A percentile compares a stretch with the other conserved stretches of the same genome.
Conservation (phyloP, 2,113 vertebrate genomes). For the Rhynchopsitta pachyrhyncha region DNA sequence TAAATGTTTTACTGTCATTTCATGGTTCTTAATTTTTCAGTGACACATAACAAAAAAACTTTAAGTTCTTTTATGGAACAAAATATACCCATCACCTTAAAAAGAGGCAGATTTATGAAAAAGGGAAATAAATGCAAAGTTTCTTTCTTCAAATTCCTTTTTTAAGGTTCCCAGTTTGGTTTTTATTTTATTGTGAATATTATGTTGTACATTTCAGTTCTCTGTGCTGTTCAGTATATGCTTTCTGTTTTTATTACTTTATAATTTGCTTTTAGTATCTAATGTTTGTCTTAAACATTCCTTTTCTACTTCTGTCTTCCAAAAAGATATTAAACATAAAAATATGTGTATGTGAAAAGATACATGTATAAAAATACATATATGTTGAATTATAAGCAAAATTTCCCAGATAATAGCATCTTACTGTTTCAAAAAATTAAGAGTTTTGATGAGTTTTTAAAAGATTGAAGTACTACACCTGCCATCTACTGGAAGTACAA, state of each 20-base stretch:
- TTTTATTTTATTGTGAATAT: constrained; percentile 5
- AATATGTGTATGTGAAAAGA: constrained; percentile 33
- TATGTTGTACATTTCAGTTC: neutral
- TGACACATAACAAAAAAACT: neutral
- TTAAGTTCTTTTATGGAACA: neutral
- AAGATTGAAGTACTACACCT: constrained; percentile 75
- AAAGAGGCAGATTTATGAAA: constrained; percentile 41
- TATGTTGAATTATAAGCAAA: constrained; percentile 25
- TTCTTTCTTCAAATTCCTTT: constrained; percentile 45
- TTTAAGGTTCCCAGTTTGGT: constrained; percentile 37
- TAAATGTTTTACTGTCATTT: neutral
- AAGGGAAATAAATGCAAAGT: constrained; percentile 25
- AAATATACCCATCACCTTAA: neutral
- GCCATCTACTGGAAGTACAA: constrained; percentile 79
- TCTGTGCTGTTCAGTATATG: neutral
- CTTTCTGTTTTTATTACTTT: constrained; percentile 52
- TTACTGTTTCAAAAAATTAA: neutral
- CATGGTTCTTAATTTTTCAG: neutral
- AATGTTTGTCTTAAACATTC: neutral
- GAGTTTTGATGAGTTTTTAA: neutral
- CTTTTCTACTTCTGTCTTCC: neutral
- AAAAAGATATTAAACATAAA: constrained; percentile 49
- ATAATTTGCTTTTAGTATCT: constrained; percentile 10
- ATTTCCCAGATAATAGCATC: neutral
- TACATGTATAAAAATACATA: neutral